Evolutionary conservation across 2,888 invertebrate genomes (phyloP).

Genomic region (Ecliptopera silaceata): DNA sequence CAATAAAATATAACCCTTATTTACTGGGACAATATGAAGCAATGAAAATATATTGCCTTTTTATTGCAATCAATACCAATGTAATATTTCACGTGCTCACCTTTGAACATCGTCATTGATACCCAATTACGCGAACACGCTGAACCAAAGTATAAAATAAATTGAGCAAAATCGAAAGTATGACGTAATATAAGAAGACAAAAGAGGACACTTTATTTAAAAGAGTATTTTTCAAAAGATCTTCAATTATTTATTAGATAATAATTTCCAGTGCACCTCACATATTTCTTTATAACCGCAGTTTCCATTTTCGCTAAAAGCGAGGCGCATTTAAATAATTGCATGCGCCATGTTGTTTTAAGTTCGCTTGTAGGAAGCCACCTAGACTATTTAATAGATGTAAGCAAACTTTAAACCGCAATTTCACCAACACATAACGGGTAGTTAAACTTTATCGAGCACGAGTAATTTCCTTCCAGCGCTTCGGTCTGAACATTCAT

Average conservation of each 20-base stretch:
- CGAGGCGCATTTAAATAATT: neutral
- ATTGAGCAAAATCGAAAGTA: slow-evolving; percentile 12
- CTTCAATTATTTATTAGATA: too few species aligned
- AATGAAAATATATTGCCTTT: slow-evolving; percentile 9
- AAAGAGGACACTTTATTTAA: too few species aligned
- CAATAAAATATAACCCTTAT: neutral
- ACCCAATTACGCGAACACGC: slow-evolving; percentile 14
- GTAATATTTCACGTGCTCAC: slow-evolving; percentile 22
- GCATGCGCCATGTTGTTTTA: slow-evolving; percentile 1
- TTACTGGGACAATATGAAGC: neutral
- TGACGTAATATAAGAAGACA: neutral
- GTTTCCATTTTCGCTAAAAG: slow-evolving; percentile 3
- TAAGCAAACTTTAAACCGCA: slow-evolving; percentile 16
- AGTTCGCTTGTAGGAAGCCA: slow-evolving; percentile 14
- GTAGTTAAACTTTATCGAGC: neutral
- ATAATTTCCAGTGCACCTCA: too few species aligned
- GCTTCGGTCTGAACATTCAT: too few species aligned
- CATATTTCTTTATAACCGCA: too few species aligned
- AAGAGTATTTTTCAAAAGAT: too few species aligned
- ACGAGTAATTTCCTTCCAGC: neutral
- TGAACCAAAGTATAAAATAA: slow-evolving; percentile 9
- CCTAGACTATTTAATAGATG: slow-evolving; percentile 12
- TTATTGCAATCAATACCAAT: slow-evolving; percentile 21
- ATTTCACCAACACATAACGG: neutral
- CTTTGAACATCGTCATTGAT: slow-evolving; percentile 24